These are phyloP conservation scores for Scortum barcoo DNA, from an alignment of 2,113 vertebrate genomes.

Conservation along the genomic window DNA sequence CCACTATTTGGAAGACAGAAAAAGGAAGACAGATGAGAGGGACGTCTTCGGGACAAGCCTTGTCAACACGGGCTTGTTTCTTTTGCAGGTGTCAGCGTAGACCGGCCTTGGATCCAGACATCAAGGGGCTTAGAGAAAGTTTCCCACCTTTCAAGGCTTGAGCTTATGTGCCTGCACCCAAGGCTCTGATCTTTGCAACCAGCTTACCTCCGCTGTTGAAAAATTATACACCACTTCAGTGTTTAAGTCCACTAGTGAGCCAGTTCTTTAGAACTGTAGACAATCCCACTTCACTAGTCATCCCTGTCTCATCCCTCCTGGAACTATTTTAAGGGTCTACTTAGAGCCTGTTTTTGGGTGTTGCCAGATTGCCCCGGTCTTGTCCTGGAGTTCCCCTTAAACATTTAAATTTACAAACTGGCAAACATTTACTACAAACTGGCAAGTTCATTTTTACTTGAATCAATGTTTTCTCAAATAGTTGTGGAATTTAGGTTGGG, in stretches of 20 bases:
- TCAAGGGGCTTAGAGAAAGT: slow-evolving; percentile 69
- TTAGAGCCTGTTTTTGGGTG: neutral
- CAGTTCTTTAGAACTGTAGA: slow-evolving; percentile 8
- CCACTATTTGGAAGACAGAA: slow-evolving; percentile 33
- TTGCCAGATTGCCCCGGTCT: neutral
- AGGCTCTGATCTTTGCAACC: slow-evolving; percentile 63
- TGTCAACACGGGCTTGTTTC: slow-evolving; percentile 48
- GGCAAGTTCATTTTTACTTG: too few relatives aligned
- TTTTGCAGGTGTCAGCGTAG: slow-evolving; percentile 46
- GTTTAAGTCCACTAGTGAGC: slow-evolving; percentile 42
- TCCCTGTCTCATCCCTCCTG: slow-evolving; percentile 3
- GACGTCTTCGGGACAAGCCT: slow-evolving; percentile 41
- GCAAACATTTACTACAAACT: neutral
- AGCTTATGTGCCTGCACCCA: slow-evolving; percentile 26
- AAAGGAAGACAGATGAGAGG: slow-evolving; percentile 8
- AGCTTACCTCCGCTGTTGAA: slow-evolving; percentile 30
- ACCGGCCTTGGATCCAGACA: slow-evolving; percentile 55
- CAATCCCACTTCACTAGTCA: slow-evolving; percentile 13
- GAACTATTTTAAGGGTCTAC: neutral
- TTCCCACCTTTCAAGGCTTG: slow-evolving; percentile 60
- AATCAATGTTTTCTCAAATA: slow-evolving; percentile 36
- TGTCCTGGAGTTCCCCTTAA: slow-evolving; percentile 3
- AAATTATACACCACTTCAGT: slow-evolving; percentile 39
- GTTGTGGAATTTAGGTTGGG: slow-evolving; percentile 16
- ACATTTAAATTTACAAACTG: neutral